These are phyloP conservation scores for Theropithecus gelada DNA, from an alignment of 2,113 vertebrate species.

Conservation along the genomic window DNA sequence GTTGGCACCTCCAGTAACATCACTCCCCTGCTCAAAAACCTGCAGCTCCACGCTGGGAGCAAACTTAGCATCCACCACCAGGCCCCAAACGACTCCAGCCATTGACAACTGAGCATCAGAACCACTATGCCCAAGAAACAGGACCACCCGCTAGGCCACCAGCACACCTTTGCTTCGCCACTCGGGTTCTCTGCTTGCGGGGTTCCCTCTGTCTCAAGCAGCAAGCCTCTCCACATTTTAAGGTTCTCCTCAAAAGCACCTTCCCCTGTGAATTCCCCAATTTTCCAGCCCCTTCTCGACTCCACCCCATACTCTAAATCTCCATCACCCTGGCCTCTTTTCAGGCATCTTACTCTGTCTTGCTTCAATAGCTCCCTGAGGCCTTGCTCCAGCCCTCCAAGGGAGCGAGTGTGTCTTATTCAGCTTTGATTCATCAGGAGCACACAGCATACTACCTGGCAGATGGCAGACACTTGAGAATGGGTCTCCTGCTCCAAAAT, in stretches of 20 bases:
- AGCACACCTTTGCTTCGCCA: background rate
- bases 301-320: background rate
- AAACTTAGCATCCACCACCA: background rate
- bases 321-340: background rate
- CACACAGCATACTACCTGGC: constrained; percentile 1
- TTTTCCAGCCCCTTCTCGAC: background rate
- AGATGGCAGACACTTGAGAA: background rate
- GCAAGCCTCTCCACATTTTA: background rate
- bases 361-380: background rate
- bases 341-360: background rate
- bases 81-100: background rate
- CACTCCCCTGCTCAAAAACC: background rate
- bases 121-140: background rate
- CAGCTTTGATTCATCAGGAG: background rate
- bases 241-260: background rate
- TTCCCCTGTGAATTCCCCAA: background rate
- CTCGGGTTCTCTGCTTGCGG: background rate
- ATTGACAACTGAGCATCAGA: background rate
- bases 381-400: background rate
- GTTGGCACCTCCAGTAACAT: background rate
- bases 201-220: background rate
- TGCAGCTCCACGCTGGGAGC: background rate
- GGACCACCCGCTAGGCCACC: background rate
- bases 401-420: background rate
- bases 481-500: background rate